phyloP scores from a whole-genome alignment of 2,113 vertebrate species.

The Lepus europaeus region DNA sequence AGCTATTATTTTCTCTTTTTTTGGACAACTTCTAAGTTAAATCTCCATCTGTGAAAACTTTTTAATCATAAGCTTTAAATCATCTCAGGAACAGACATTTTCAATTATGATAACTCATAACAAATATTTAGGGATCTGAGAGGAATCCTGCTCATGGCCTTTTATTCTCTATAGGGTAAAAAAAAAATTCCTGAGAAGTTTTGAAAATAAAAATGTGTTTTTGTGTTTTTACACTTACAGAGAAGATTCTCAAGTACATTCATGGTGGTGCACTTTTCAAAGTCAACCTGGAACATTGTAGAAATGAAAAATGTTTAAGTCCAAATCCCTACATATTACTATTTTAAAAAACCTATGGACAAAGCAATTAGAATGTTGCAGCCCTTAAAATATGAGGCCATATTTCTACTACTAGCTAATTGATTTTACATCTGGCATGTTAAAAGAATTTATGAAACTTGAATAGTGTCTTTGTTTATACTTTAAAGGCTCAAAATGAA shows the following conservation, averaged over 20 bases:
- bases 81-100: not conserved
- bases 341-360: conserved; percentile 57
- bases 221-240: conserved; percentile 47
- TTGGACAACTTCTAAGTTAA: not conserved
- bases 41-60: not conserved
- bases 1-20: conserved; percentile 4
- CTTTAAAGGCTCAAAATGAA: conserved; percentile 67
- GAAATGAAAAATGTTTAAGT: conserved; percentile 79
- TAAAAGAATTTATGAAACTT: conserved; percentile 83
- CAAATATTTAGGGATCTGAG: not conserved
- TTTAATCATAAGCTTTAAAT: conserved; percentile 7
- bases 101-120: not conserved
- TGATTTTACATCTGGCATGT: conserved; percentile 87
- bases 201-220: conserved; percentile 32
- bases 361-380: conserved; percentile 77
- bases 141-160: not conserved
- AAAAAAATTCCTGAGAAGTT: conserved; percentile 20
- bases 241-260: not conserved
- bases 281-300: conserved; percentile 70
- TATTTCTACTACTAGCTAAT: conserved; percentile 83
- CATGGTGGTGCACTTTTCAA: conserved; percentile 59
- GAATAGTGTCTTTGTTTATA: conserved; percentile 86
- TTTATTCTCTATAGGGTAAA: not conserved
- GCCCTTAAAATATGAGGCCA: conserved; percentile 81
- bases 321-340: conserved; percentile 77